Conservation (phyloP, 2,113 vertebrate genomes). For the Trichomycterus rosablanca region DNA sequence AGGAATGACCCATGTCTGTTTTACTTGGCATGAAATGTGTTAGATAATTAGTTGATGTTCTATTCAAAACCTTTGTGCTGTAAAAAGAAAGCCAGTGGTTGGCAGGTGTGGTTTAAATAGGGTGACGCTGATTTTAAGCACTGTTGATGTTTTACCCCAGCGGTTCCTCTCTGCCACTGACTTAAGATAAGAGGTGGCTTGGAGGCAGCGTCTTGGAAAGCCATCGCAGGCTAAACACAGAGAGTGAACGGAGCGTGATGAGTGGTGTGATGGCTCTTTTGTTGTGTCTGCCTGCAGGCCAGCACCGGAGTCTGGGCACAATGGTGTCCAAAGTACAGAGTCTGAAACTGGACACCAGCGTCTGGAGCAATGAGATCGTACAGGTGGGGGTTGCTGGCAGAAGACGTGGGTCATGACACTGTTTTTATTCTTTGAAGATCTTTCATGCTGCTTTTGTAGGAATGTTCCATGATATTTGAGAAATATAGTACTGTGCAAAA, state of each 20-base stretch:
- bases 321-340: conserved; percentile 96
- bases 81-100: not conserved
- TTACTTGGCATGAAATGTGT: too few relatives aligned
- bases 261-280: conserved; percentile 40
- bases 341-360: conserved; percentile 91
- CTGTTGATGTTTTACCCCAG: not conserved
- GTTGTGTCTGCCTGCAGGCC: conserved; percentile 68
- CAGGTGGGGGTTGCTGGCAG: conserved; percentile 67
- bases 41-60: too few relatives aligned
- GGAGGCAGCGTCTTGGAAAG: conserved; percentile 28
- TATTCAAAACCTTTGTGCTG: not conserved
- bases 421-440: conserved; percentile 16
- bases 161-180: conserved; percentile 9
- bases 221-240: conserved; percentile 10
- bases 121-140: conserved; percentile 1
- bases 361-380: conserved; percentile 96
- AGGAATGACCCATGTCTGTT: too few relatives aligned
- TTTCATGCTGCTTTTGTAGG: not conserved
- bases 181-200: conserved; percentile 28
- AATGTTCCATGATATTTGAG: not conserved
- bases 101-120: conserved; percentile 8
- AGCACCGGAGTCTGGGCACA: conserved; percentile 88
- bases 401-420: not conserved
- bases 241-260: conserved; percentile 22
- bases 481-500: not conserved